These are phyloP conservation scores for Drosophila subquinaria DNA, from an alignment of 2,888 invertebrate species.

Conservation along the genomic window DNA sequence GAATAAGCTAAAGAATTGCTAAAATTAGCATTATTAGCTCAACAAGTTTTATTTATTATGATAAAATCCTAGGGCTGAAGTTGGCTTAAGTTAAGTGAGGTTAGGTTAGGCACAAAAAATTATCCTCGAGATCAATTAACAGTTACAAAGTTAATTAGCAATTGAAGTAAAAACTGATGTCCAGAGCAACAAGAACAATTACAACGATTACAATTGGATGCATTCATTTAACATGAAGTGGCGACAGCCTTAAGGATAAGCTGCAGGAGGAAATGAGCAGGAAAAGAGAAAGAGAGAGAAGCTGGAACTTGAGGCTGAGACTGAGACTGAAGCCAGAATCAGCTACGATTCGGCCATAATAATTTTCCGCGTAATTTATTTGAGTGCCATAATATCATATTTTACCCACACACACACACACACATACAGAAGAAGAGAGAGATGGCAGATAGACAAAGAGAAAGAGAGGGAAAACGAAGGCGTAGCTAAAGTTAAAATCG, in stretches of 20 bases:
- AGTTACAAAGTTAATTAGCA: neutral
- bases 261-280: neutral
- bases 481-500: conserved; percentile 36
- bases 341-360: conserved; percentile 70
- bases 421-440: conserved; percentile 11
- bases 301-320: neutral
- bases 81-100: neutral
- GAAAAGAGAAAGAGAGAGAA: neutral
- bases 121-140: neutral
- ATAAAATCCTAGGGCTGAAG: neutral
- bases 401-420: conserved; percentile 48
- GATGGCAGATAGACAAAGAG: neutral
- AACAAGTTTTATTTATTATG: neutral
- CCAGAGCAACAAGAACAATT: conserved; percentile 1
- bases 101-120: neutral
- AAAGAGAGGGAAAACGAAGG: neutral
- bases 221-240: conserved; percentile 29
- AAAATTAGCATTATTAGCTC: neutral
- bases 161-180: neutral
- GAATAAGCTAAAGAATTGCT: neutral
- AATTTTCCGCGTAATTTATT: conserved; percentile 81
- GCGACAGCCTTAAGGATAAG: neutral
- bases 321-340: conserved; percentile 7
- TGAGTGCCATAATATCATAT: conserved; percentile 79
- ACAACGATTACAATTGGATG: conserved; percentile 12